Evolutionary conservation across 1,140 invertebrate genomes (phyloP), one percentile per base, ranked within the genome.

Genomic region (Heliconius hermathena): DNA sequence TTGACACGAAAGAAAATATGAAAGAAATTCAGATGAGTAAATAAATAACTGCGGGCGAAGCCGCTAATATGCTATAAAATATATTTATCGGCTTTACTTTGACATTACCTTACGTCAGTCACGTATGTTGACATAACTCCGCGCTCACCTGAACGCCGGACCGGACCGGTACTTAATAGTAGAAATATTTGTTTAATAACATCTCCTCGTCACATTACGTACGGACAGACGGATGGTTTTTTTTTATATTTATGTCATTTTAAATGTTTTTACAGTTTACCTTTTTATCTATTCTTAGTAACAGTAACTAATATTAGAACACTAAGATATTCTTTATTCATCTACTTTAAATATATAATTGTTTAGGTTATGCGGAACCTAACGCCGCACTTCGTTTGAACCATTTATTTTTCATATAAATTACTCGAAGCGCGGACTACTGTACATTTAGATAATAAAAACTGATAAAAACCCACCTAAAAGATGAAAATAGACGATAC

Each of bases 111-210:
- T 66, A 26, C 57, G 22, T 66, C 57, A 29, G 57, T 66, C 57
- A 66, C 57, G 57, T 66, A 66, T 66, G 57, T 66, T 66, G 57
- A 66, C 57, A 66, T 66, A 66, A 66, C 57, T 66, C 57, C 8
- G 57, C 57, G 57, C 29, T 22, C 57, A 26, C 57, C 22, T 16
- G 57, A 4, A 22, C 57, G 22, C n/a, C 2, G n/a, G 2, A 29
- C 22, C 57, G 22, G n/a, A 66, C 57, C 57, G 57, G 57, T 66
- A 66, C 57, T 66, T 66, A 26, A 66, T 66, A 66, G 22, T 26
- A 66, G 57, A 66, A 66, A 29, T 66, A 66, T 66, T 66, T 66
- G 22, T 66, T 66, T 66, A 66, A 66, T 66, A 66, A 66, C 57
- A 26, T 26, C 11, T 66, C n/a, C 29, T 13, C 57, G 57, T 29